Evolutionary conservation across 2,888 invertebrate genomes (phyloP), one percentile per base, ranked within the genome.

Genomic region (Brachypalpus laphriformis): DNA sequence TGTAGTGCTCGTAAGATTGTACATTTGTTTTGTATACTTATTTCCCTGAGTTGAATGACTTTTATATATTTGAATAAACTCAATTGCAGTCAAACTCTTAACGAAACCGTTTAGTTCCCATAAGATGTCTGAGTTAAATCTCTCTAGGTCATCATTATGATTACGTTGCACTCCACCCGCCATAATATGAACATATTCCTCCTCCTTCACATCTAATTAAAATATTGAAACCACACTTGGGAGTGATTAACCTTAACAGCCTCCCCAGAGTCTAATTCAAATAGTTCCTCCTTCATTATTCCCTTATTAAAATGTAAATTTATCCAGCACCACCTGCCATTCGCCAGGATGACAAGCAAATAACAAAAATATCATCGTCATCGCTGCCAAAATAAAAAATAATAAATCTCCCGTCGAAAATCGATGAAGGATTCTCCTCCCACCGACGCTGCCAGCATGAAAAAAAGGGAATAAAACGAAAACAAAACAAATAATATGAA

Each of bases 241-340:
- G 74, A 74, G 77, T 77, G 61, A 77, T 77, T 70, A 61, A 77
- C 59, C 68, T 61, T 61, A 51, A 51, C 49, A 47, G 11, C 49
- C 54, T 51, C 74, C 63, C 65, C 34, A 3, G 31, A 31, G 28
- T 40, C 68, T 40, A 49, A 20, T 45, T 18, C 56, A n/a, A 16
- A 70, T 22, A 57, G 54, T 57, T 61, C 2, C 25, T 31, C 25
- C 57, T 20, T 51, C 31, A 42, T 61, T 42, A 28, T 75, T 47
- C 68, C 4, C 20, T 54, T 61, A 68, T 70, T 61, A 70, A 77
- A 54, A 77, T 51, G 70, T 61, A 77, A 61, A 70, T 77, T 57
- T 40, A 54, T 18, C 65, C 65, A 16, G 22, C 40, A 61, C 61
- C 61, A 51, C 47, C 61, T 42, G 61, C n/a, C 25, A 28, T 28